phyloP scores from a whole-genome alignment of 2,888 invertebrate genomes.

The Lycocerus yunnanus region DNA sequence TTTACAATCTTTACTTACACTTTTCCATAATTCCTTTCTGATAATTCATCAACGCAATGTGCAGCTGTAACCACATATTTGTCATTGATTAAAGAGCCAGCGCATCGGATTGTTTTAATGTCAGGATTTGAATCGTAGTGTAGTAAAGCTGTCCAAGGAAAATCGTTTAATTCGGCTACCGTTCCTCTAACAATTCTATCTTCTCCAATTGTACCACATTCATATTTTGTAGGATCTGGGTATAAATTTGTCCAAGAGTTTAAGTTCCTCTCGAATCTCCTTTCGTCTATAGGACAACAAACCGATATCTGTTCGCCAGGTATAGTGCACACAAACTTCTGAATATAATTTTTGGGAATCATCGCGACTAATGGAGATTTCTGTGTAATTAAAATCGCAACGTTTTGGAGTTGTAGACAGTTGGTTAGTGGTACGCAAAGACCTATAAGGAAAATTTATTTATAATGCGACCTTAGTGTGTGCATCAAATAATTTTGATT shows the following conservation, averaged over 20 bases:
- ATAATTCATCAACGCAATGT: constrained; percentile 59
- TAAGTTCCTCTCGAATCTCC: neutral
- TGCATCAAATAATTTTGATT: neutral
- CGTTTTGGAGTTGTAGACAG: neutral
- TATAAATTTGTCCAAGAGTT: neutral
- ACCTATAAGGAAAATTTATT: neutral
- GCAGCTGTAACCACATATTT: constrained; percentile 66
- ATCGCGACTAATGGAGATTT: too few relatives aligned
- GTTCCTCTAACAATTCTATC: constrained; percentile 51
- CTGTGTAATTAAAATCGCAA: too few relatives aligned
- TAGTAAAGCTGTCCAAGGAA: constrained; percentile 66
- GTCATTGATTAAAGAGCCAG: constrained; percentile 64
- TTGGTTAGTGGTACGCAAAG: neutral
- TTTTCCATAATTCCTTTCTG: constrained; percentile 55
- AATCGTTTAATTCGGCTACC: constrained; percentile 59
- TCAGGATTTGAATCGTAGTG: constrained; percentile 54
- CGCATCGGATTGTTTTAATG: constrained; percentile 50
- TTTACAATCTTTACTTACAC: constrained; percentile 64
- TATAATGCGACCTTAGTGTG: neutral
- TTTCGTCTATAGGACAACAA: constrained; percentile 6
- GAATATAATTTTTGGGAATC: too few relatives aligned
- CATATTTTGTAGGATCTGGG: constrained; percentile 8
- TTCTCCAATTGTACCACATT: constrained; percentile 21
- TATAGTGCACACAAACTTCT: too few relatives aligned
- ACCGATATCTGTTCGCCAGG: too few relatives aligned